Base-by-base conservation (phyloP, 2,888 invertebrate species). In the Eupithecia inturbata region DNA sequence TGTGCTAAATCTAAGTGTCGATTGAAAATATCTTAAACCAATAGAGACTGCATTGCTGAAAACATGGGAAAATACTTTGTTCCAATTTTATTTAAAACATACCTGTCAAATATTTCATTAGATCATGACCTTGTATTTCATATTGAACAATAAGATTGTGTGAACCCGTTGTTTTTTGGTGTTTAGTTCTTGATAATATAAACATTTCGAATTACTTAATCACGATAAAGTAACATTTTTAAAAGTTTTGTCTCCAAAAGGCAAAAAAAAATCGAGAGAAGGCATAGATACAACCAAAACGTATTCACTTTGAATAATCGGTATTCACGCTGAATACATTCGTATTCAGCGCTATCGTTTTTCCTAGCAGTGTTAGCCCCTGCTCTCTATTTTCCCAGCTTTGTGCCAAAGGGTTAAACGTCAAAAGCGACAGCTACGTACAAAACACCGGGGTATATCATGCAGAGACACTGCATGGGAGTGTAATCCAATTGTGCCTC, bases 361-460 rank as follows among this genome's bases (percentile, higher is more conserved):
- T 68, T 68, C 22, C 60, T 67, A 26, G 41, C 31, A 74, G 57
- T 19, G 57, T 53, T 74, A 74, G 70, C 68, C 53, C 64, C 26
- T 26, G 28, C 36, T 67, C 39, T 64, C 64, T 41, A 71, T 71
- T 68, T 33, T 68, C 33, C 57, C 71, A 68, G 70, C 68, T 70
- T 70, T 70, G 53, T 60, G 62, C 67, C 71, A 77, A 78, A 76
- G 70, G 78, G 78, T 75, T 76, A 74, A 70, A 71, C 68, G 77
- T 73, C 77, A 76, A 78, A 78, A 74, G 75, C 71, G 74, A 73
- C 64, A 71, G 70, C 57, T 74, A 68, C 45, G 28, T 62, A 62
- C 31, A 22, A 71, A 53, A 41, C 60, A 60, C 19, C 14, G 60
- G 31, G 67, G 28, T 33, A 33, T 63, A 28, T 60, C 14, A 31